These are phyloP conservation scores for Odontocolon sp. DNA, from an alignment of 2,888 invertebrate species.

Conservation along the genomic window DNA sequence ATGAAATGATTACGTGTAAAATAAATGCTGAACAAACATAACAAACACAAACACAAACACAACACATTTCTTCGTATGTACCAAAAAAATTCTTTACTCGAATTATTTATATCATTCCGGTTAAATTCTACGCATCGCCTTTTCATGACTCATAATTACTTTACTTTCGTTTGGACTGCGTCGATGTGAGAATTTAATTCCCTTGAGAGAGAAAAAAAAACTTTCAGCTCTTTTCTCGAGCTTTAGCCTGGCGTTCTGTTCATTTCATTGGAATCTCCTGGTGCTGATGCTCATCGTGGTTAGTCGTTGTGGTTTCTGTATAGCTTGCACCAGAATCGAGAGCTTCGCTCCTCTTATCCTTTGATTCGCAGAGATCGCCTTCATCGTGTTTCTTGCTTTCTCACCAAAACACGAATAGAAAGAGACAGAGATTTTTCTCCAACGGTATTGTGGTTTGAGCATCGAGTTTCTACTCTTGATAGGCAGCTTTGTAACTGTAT, in stretches of 20 bases:
- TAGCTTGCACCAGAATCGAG: conserved; percentile 13
- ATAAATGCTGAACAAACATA: too few relatives aligned
- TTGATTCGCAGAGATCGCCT: conserved; percentile 29
- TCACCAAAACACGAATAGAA: conserved; percentile 12
- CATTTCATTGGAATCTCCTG: conserved; percentile 23
- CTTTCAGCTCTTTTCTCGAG: conserved; percentile 15
- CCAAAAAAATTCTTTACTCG: too few relatives aligned
- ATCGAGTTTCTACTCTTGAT: background rate
- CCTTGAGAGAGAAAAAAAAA: conserved; percentile 19
- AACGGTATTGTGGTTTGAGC: background rate
- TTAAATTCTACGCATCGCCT: background rate
- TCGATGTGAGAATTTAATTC: conserved; percentile 27
- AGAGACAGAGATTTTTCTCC: background rate
- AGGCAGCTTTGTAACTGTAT: background rate
- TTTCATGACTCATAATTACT: conserved; percentile 4
- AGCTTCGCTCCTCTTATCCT: conserved; percentile 28
- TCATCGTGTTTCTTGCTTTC: background rate
- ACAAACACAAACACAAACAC: too few relatives aligned
- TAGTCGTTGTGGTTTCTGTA: background rate
- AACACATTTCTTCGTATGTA: too few relatives aligned
- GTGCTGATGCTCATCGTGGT: background rate
- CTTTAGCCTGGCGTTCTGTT: background rate
- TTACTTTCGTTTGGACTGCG: background rate
- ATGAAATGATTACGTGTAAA: too few relatives aligned
- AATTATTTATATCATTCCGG: background rate